Conservation (phyloP, 2,888 invertebrate species). For the Agonopterix subpropinquella region DNA sequence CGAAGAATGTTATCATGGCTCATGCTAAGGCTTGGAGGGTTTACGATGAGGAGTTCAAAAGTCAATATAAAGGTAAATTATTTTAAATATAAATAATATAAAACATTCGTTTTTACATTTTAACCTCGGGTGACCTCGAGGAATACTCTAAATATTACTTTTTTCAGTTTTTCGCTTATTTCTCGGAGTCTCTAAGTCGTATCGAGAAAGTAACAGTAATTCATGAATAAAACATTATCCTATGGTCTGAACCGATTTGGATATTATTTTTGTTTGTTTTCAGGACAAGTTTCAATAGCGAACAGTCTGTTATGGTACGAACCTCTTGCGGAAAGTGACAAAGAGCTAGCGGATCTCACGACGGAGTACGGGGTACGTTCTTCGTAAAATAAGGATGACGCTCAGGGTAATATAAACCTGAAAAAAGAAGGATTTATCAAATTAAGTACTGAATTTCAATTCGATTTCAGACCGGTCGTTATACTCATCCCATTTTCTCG, state of each 20-base stretch:
- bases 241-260: too few relatives aligned
- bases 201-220: too few relatives aligned
- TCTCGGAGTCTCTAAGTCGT: too few relatives aligned
- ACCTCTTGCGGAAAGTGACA: not conserved
- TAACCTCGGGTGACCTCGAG: too few relatives aligned
- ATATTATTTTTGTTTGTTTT: not conserved
- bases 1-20: conserved; percentile 79
- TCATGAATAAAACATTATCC: too few relatives aligned
- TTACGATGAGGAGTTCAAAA: conserved; percentile 73
- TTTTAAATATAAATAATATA: not conserved
- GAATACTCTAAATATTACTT: too few relatives aligned
- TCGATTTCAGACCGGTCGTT: conserved; percentile 20
- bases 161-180: too few relatives aligned
- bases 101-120: not conserved
- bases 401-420: too few relatives aligned
- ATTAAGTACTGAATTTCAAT: too few relatives aligned
- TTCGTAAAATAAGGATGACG: too few relatives aligned
- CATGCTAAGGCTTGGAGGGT: conserved; percentile 80
- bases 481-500: conserved; percentile 35
- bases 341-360: not conserved
- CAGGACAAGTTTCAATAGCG: conserved; percentile 31
- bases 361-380: not conserved
- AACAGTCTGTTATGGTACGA: conserved; percentile 23
- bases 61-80: conserved; percentile 55
- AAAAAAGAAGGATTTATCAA: too few relatives aligned